Conservation (phyloP, 1,140 invertebrate genomes). For the Neomicropteryx cornuta region DNA sequence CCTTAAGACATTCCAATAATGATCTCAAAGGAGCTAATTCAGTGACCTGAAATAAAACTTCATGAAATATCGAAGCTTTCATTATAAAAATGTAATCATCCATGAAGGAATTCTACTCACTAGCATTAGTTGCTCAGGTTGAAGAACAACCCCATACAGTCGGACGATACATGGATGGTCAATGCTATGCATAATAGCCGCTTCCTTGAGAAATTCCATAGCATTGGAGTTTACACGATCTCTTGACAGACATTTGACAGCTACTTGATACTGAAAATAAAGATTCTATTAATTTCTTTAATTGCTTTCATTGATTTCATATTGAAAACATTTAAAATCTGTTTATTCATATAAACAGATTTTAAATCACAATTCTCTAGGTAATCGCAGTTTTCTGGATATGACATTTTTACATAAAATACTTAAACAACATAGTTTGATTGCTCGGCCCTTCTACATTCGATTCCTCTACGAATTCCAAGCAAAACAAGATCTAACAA, state of each 20-base stretch:
- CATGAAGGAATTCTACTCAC: too few species aligned
- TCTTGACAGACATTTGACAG: constrained; percentile 90
- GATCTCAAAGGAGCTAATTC: constrained; percentile 92
- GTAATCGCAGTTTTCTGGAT: constrained; percentile 1
- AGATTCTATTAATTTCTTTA: too few species aligned
- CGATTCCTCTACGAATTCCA: too few species aligned
- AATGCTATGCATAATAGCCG: constrained; percentile 95
- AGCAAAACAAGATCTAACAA: too few species aligned
- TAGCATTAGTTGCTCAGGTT: constrained; percentile 90
- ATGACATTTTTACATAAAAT: not conserved
- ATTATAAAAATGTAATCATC: too few species aligned
- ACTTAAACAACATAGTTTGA: too few species aligned
- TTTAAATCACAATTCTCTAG: too few species aligned
- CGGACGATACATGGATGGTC: constrained; percentile 94
- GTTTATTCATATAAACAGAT: too few species aligned
- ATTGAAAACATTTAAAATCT: too few species aligned
- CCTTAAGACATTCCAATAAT: constrained; percentile 90
- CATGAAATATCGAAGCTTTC: too few species aligned
- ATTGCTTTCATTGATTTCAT: too few species aligned
- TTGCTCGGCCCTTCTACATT: too few species aligned
- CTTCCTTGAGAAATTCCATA: constrained; percentile 95
- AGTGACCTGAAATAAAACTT: constrained; percentile 56
- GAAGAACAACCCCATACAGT: constrained; percentile 93
- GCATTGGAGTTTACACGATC: constrained; percentile 93
- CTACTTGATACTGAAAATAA: constrained; percentile 81